phyloP scores from a whole-genome alignment of 2,888 invertebrate genomes.

The Keiferia lycopersicella region DNA sequence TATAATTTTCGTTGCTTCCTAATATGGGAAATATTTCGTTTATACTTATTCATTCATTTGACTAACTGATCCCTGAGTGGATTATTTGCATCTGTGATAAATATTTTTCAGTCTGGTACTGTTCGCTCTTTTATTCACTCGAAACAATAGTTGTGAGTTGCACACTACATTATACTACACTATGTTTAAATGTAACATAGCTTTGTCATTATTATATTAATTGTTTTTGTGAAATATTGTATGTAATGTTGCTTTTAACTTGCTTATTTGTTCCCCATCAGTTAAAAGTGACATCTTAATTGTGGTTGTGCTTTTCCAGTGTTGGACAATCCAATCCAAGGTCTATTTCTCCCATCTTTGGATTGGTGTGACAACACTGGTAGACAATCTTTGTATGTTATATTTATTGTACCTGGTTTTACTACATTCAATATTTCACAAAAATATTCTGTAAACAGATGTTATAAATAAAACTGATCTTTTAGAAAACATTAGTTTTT shows the following conservation, averaged over 20 bases:
- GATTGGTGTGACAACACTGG: slow-evolving; percentile 27
- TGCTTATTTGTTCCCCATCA: slow-evolving; percentile 72
- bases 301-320: slow-evolving; percentile 27
- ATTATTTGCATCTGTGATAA: slow-evolving; percentile 77
- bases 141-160: slow-evolving; percentile 41
- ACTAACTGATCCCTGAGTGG: slow-evolving; percentile 40
- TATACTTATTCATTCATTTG: background rate
- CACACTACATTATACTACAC: slow-evolving; percentile 32
- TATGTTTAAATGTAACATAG: slow-evolving; percentile 14
- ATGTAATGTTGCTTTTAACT: slow-evolving; percentile 48
- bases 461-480: slow-evolving; percentile 50
- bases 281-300: slow-evolving; percentile 46
- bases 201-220: slow-evolving; percentile 13
- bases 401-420: slow-evolving; percentile 32
- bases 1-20: background rate
- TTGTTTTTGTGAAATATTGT: slow-evolving; percentile 46
- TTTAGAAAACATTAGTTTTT: slow-evolving; percentile 33
- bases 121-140: slow-evolving; percentile 65
- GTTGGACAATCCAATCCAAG: slow-evolving; percentile 39
- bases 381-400: slow-evolving; percentile 27
- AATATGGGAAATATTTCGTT: background rate
- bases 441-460: slow-evolving; percentile 34
- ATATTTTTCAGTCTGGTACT: slow-evolving; percentile 62
- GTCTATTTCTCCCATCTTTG: slow-evolving; percentile 56
- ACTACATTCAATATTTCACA: slow-evolving; percentile 38